Percentiles rank a stretch among this genome's conserved stretches.
phyloP scores from a whole-genome alignment of 2,888 invertebrate species.

The Bimastos eiseni region DNA sequence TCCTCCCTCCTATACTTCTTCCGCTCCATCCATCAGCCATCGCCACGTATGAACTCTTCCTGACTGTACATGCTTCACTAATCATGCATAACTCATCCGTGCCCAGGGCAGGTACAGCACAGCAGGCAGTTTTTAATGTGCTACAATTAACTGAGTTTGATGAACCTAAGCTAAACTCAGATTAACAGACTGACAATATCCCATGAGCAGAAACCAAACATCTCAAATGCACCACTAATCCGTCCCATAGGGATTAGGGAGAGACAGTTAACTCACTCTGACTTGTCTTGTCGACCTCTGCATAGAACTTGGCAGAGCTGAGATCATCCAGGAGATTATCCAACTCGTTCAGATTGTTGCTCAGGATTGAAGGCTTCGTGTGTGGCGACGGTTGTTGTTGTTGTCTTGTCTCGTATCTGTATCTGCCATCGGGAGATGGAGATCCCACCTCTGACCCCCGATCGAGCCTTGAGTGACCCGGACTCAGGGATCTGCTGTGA shows the following conservation, averaged over 20 bases:
- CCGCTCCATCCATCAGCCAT: neutral
- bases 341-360: conserved; percentile 83
- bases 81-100: neutral
- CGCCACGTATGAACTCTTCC: neutral
- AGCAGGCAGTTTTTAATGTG: too few relatives aligned
- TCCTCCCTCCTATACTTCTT: neutral
- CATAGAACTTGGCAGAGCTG: conserved; percentile 68
- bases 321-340: conserved; percentile 89
- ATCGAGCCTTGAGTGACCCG: conserved; percentile 1
- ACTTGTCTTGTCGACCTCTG: conserved; percentile 54
- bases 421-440: neutral
- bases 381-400: conserved; percentile 3
- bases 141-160: neutral
- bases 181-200: too few relatives aligned
- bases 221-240: neutral
- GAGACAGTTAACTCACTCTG: neutral
- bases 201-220: neutral
- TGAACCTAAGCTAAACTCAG: neutral
- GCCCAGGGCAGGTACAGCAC: neutral
- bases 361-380: conserved; percentile 47
- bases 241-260: neutral
- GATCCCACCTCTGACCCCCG: neutral
- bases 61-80: neutral
- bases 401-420: neutral
- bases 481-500: neutral